Conservation (phyloP, 2,113 vertebrate genomes). For the Alectura lathami region DNA sequence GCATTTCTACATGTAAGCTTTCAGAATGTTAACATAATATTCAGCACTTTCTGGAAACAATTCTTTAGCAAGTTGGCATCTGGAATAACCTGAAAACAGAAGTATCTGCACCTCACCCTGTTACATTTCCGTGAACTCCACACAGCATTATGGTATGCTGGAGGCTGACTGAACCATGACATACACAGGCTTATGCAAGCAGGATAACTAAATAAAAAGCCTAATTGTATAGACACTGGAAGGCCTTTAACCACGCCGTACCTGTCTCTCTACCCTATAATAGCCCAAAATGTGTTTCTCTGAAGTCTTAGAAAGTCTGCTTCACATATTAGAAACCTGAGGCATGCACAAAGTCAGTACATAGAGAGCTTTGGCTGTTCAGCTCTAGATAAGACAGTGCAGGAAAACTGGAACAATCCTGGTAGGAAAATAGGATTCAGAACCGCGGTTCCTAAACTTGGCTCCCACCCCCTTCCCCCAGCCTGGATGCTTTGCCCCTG, state of each 20-base stretch:
- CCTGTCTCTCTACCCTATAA: not conserved
- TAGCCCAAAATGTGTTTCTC: not conserved
- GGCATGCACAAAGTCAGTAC: not conserved
- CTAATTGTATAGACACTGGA: not conserved
- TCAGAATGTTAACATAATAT: not conserved
- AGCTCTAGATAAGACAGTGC: constrained; percentile 57
- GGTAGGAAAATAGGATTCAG: constrained; percentile 60
- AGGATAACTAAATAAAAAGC: not conserved
- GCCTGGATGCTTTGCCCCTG: not conserved
- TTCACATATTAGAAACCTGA: not conserved
- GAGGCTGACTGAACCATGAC: not conserved
- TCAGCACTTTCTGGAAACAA: not conserved
- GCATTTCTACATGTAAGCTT: not conserved
- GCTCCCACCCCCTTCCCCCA: not conserved
- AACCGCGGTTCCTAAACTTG: constrained; percentile 11
- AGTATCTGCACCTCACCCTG: not conserved
- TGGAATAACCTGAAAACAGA: not conserved
- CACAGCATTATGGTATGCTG: not conserved
- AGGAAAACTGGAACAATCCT: constrained; percentile 61
- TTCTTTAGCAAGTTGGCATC: not conserved
- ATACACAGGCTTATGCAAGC: not conserved
- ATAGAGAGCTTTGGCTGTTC: not conserved
- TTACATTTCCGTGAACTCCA: not conserved
- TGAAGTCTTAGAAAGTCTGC: not conserved
- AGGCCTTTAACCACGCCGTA: constrained; percentile 5